Conservation (phyloP, 2,888 invertebrate genomes). For the Caenorhabditis sinica region DNA sequence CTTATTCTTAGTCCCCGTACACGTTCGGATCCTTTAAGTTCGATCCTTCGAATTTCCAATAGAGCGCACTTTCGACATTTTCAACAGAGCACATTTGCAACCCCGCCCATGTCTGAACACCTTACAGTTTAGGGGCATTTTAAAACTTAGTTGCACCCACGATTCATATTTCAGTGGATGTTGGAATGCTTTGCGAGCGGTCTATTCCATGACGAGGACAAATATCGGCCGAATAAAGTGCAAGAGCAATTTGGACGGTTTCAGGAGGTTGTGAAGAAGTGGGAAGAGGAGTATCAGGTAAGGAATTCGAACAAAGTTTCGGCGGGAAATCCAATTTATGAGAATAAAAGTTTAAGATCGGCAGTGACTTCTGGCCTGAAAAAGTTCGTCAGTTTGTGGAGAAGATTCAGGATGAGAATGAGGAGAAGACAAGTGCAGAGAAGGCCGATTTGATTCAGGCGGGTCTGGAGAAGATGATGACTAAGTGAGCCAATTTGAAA, state of each 20-base stretch:
- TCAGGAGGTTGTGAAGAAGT: neutral
- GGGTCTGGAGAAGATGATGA: neutral
- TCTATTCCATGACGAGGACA: neutral
- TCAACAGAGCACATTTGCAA: too few relatives aligned
- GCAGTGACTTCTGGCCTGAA: neutral
- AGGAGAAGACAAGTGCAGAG: neutral
- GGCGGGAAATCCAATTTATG: too few relatives aligned
- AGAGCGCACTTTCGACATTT: too few relatives aligned
- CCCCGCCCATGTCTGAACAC: too few relatives aligned
- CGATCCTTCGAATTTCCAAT: too few relatives aligned
- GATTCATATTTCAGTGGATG: neutral
- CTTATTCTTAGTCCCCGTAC: too few relatives aligned
- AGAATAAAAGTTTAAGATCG: neutral
- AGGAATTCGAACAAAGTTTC: too few relatives aligned
- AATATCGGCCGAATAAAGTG: neutral
- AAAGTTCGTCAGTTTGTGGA: slow-evolving; percentile 14
- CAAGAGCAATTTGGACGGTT: neutral
- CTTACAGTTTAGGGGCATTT: too few relatives aligned
- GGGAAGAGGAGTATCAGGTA: slow-evolving; percentile 10
- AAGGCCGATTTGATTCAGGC: neutral
- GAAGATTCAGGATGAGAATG: neutral
- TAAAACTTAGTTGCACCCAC: too few relatives aligned
- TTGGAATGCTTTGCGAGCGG: neutral
- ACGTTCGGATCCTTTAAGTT: too few relatives aligned
- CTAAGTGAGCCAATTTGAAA: neutral